Percentiles rank a stretch among this genome's conserved stretches.
These are phyloP conservation scores for Apodemia hepburni DNA, from an alignment of 2,888 invertebrate genomes.

Conservation along the genomic window DNA sequence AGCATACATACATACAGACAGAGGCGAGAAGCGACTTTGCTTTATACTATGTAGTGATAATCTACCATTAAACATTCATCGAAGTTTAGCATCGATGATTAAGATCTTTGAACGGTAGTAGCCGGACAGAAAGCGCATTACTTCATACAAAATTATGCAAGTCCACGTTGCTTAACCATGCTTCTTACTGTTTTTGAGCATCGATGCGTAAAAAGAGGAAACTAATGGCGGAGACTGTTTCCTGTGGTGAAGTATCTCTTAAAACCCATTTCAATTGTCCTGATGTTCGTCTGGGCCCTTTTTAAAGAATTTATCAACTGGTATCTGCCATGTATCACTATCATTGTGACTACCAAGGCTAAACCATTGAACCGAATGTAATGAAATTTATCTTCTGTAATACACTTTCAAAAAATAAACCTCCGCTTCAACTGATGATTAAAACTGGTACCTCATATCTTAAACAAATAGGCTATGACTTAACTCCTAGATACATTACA, in stretches of 20 bases:
- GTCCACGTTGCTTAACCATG: not conserved
- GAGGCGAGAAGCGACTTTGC: too few relatives aligned
- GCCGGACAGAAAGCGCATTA: slow-evolving; percentile 1
- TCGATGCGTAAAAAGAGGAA: not conserved
- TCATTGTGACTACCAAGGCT: too few relatives aligned
- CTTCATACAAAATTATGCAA: slow-evolving; percentile 14
- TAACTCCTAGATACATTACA: too few relatives aligned
- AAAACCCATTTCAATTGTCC: not conserved
- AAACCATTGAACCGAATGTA: too few relatives aligned
- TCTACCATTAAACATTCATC: not conserved
- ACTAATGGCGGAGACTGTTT: not conserved
- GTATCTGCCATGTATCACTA: not conserved
- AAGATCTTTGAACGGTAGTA: slow-evolving; percentile 8
- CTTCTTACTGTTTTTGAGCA: not conserved
- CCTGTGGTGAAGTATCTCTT: not conserved
- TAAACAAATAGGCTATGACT: too few relatives aligned
- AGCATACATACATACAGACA: too few relatives aligned
- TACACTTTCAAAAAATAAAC: too few relatives aligned
- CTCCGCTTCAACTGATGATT: too few relatives aligned
- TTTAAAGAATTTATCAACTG: not conserved
- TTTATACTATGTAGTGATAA: not conserved
- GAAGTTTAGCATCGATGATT: slow-evolving; percentile 1
- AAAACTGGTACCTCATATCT: too few relatives aligned
- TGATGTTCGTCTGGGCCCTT: not conserved
- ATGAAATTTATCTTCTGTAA: too few relatives aligned